Conservation (phyloP, 2,888 invertebrate genomes). For the Chamaedrilus cognettii region DNA sequence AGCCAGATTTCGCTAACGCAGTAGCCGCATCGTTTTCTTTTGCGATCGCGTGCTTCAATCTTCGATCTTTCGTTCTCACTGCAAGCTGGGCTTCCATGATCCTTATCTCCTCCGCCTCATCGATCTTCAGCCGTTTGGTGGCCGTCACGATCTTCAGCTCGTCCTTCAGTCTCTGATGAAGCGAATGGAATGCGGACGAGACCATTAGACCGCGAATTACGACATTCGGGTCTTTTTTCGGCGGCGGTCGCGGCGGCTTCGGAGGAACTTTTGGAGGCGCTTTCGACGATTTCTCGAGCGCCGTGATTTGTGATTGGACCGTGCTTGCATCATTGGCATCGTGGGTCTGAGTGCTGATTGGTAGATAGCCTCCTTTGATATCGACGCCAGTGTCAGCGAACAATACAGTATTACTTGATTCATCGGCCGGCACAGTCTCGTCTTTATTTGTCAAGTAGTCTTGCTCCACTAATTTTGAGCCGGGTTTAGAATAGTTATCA, state of each 20-base stretch:
- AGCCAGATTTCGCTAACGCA: too few species aligned
- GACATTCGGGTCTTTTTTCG: slow-evolving; percentile 11
- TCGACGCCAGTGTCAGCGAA: too few species aligned
- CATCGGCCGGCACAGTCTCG: too few species aligned
- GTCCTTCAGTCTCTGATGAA: slow-evolving; percentile 27
- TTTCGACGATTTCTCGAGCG: not conserved
- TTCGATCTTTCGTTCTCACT: slow-evolving; percentile 20
- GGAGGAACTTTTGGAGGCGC: slow-evolving; percentile 8
- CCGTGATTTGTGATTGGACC: not conserved
- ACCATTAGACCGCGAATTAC: slow-evolving; percentile 14
- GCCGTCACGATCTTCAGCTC: slow-evolving; percentile 32
- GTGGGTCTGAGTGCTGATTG: not conserved
- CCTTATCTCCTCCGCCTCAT: slow-evolving; percentile 25
- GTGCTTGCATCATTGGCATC: not conserved
- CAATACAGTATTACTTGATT: too few species aligned
- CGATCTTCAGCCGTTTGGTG: slow-evolving; percentile 23
- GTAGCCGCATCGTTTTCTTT: slow-evolving; percentile 2
- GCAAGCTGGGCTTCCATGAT: slow-evolving; percentile 28
- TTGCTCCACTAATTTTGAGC: too few species aligned
- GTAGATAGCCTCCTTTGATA: too few species aligned
- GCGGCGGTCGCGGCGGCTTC: not conserved
- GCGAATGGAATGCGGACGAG: slow-evolving; percentile 12
- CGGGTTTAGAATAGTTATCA: too few species aligned
- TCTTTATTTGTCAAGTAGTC: too few species aligned
- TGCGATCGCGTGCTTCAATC: not conserved